Base-by-base conservation (phyloP, 2,888 invertebrate species). In the Branchellion lobata region DNA sequence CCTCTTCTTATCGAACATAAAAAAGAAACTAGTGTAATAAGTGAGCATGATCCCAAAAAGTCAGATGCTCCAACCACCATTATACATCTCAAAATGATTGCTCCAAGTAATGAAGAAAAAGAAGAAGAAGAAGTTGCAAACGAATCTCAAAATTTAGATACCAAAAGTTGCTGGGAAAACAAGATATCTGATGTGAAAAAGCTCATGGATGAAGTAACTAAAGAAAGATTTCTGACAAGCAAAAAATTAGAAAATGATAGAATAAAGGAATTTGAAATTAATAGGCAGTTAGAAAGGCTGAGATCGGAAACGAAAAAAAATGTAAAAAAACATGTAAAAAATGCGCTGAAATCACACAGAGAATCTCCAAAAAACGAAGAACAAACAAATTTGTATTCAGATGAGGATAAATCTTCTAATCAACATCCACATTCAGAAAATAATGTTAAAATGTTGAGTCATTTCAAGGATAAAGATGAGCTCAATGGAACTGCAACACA, bases 211-310 rank as follows among this genome's bases (percentile, higher is more conserved):
- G 65, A 65, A 5, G 8, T n/a, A 21, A 65, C 5, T 5, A 65
- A 65, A 8, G 34, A 33, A 71, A 5, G n/a, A 65, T 11, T 65
- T n/a, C 5, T 27, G n/a, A 33, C 14, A 29, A 69, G 3, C 3
- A 69, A 69, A 33, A 27, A 69, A 29, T 5, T 31, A 31, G 21
- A 33, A 34, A 69, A 69, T 69, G 69, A 69, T 27, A 33, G 69
- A 69, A 69, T 77, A n/a, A 77, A 77, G 33, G 77, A 77, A 33
- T 77, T 77, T 34, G 77, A 77, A 77, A 77, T 77, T 14, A 77
- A 34, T 33, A 77, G 33, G 27, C 77, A 77, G 53, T 33, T 77
- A 21, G 77, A 77, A 61, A 61, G 65, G 31, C 24, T 77, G n/a
- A 77, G 36, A 36, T 34, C 61, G 3, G 77, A 77, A 65, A 77